Conservation (phyloP, 2,888 invertebrate genomes). For the Hipparchia semele region DNA sequence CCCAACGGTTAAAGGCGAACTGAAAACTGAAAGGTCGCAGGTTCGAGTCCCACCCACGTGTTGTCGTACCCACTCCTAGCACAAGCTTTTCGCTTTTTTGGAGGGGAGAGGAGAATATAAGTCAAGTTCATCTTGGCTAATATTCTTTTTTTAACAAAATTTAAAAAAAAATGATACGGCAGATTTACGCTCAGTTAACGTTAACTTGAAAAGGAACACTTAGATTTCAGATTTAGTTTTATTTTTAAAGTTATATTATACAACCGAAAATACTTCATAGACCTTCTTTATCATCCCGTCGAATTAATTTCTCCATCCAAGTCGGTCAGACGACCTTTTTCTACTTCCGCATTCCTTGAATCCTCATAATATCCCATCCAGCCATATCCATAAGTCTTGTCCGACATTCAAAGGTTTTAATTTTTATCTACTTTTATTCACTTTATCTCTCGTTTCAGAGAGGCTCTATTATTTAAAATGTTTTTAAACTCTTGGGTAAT, state of each 20-base stretch:
- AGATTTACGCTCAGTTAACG: too few relatives aligned
- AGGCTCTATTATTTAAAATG: background rate
- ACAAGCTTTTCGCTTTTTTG: too few relatives aligned
- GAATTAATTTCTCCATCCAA: background rate
- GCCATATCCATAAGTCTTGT: background rate
- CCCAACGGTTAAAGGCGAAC: too few relatives aligned
- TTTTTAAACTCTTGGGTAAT: background rate
- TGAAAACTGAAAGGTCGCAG: too few relatives aligned
- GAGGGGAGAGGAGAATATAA: too few relatives aligned
- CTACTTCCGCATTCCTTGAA: background rate
- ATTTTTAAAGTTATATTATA: slow-evolving; percentile 22
- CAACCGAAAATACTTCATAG: slow-evolving; percentile 28
- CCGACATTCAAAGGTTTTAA: background rate
- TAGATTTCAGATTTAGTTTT: slow-evolving; percentile 22
- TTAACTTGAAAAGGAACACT: too few relatives aligned
- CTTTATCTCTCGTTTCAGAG: background rate
- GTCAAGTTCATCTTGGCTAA: too few relatives aligned
- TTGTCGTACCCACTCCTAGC: too few relatives aligned
- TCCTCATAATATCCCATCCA: background rate
- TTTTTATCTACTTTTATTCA: background rate
- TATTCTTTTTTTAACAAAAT: too few relatives aligned
- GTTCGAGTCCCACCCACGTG: too few relatives aligned
- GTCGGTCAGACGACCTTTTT: background rate
- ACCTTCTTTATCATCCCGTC: background rate
- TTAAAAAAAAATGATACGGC: too few relatives aligned